phyloP scores from a whole-genome alignment of 2,113 vertebrate genomes.

The Callaeas wilsoni region DNA sequence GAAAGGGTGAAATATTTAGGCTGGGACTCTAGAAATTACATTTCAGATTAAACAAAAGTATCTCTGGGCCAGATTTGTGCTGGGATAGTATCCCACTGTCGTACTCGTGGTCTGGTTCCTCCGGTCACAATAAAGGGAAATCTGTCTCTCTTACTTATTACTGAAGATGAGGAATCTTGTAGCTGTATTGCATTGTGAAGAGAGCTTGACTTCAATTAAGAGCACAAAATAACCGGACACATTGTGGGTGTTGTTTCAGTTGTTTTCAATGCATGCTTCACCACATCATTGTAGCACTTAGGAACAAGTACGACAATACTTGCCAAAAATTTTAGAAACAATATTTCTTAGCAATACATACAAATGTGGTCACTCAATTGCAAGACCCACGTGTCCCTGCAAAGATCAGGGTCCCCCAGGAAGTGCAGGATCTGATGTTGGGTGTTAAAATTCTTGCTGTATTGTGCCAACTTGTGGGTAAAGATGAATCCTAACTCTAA shows the following conservation, averaged over 20 bases:
- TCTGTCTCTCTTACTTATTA: not conserved
- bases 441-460: not conserved
- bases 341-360: not conserved
- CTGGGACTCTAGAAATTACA: not conserved
- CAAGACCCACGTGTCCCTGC: accelerated
- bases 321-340: not conserved
- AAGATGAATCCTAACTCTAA: not conserved
- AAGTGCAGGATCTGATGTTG: not conserved
- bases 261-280: not conserved
- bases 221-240: not conserved
- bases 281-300: not conserved
- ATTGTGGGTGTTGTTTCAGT: not conserved
- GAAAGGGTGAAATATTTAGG: not conserved
- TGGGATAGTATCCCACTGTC: not conserved
- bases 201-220: not conserved
- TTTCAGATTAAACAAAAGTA: not conserved
- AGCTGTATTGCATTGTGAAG: not conserved
- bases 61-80: not conserved
- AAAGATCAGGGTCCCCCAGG: not conserved
- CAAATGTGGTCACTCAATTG: not conserved
- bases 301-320: not conserved
- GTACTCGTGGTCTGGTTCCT: not conserved
- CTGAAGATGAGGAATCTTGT: not conserved
- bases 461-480: not conserved
- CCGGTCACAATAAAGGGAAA: not conserved